A percentile compares a stretch with the other conserved stretches of the same genome.
Conservation (phyloP, 2,797 vertebrate species). For the Danio choprae region DNA sequence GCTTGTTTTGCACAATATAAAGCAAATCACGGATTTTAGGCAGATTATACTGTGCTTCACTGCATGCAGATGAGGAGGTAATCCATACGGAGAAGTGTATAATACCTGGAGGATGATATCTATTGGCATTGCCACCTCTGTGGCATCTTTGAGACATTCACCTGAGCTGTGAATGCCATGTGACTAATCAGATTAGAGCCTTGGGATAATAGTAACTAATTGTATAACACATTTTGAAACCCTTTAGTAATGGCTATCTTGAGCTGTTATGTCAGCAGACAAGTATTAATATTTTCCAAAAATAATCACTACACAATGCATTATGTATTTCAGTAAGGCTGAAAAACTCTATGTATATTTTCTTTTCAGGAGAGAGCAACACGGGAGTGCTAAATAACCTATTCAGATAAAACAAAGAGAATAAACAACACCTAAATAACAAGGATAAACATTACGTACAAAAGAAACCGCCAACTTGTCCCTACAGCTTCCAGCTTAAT, state of each 20-base stretch:
- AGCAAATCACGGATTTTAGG: conserved; percentile 1
- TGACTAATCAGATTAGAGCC: conserved; percentile 5
- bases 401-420: too few species aligned
- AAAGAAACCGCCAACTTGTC: too few species aligned
- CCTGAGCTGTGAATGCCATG: background rate
- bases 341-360: too few species aligned
- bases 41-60: background rate
- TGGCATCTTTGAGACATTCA: background rate
- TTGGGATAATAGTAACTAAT: background rate
- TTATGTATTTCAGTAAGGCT: too few species aligned
- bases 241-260: background rate
- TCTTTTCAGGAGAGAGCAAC: too few species aligned
- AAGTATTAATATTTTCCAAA: too few species aligned
- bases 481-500: too few species aligned
- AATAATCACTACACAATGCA: too few species aligned
- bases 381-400: too few species aligned
- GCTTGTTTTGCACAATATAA: background rate
- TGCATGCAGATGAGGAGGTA: conserved; percentile 17
- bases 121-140: background rate
- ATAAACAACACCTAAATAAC: too few species aligned
- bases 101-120: conserved; percentile 11
- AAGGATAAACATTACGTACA: too few species aligned
- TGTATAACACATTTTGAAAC: background rate
- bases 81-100: background rate
- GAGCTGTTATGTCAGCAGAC: background rate